Base-by-base conservation (phyloP, 2,888 invertebrate species). In the Anorthoa munda region DNA sequence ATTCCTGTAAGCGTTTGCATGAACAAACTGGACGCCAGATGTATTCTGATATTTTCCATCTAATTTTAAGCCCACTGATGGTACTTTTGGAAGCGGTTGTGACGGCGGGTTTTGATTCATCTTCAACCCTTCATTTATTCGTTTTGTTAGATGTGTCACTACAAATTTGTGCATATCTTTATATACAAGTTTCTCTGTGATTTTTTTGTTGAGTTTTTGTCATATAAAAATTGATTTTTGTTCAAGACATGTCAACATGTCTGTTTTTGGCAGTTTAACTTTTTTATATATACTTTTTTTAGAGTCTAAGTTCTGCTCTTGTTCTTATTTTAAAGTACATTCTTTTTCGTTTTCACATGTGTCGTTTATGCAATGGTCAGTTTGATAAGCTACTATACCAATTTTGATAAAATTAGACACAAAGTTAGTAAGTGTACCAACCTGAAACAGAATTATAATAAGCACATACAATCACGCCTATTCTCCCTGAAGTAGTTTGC, bases 51-150 rank as follows among this genome's bases (percentile, higher is more conserved):
- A 65, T 11, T 13, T 21, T 17, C 0, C n/a, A 23, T 1, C n/a
- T n/a, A 55, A 1, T 15, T 51, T 45, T 13, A 65, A 46, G 51
- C 18, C 4, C 18, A n/a, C 18, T n/a, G 58, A 48, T 46, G 13
- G 23, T 17, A 26, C 12, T 3, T 65, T 9, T 2, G 26, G 9
- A 2, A 69, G 48, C 0, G 55, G 13, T 2, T 66, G 23, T 11
- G 81, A 53, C 9, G 66, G 48, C 77, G 15, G 13, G 66, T 75
- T 50, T 26, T 26, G n/a, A 51, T 39, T 13, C 1, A 70, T 45
- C 15, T 58, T n/a, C 26, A 46, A 46, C 26, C 55, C 17, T 26
- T 45, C 39, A 45, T 72, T 69, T 13, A 56, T 3, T 11, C 4
- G 4, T 1, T 71, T 71, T 58, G 39, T 1, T n/a, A 15, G 0